Evolutionary conservation across 2,797 vertebrate genomes (phyloP), one percentile per base, ranked within the genome.

Genomic region (Anas capensis): DNA sequence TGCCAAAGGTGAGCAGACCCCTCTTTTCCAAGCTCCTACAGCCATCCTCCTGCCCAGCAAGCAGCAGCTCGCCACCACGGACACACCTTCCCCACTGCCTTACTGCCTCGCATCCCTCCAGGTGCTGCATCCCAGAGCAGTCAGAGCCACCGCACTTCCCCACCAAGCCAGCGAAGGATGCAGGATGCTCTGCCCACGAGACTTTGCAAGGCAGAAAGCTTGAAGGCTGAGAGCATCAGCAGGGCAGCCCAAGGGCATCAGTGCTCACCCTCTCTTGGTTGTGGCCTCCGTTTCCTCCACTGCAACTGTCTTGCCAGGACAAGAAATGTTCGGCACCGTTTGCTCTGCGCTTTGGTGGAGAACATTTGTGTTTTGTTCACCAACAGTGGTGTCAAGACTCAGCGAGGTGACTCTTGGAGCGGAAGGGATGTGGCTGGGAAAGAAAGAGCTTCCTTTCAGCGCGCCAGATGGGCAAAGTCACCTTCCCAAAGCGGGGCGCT

Each of bases 391-490:
- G 12, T 64, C 86, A 80, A 42, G 27, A 51, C n/a, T 69, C 13
- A 2, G 48, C 6, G 54, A 80, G 86, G 64, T 48, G 69, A 79
- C 66, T 60, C 82, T 56, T 3, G 6, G 81, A 93, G 81, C 7
- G 24, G 86, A 92, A 94, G 38, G 86, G 81, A 90, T 21, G 4
- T 0, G 1, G 49, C 49, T 92, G 92, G 72, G 54, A 65, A 72
- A 40, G 53, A 60, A 70, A 53, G 71, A 53, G 71, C 23, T 81
- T 85, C 92, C 77, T 86, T 42, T 81, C 66, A 79, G 77, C 76
- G 77, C 2, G 80, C 78, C 83, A 92, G 95, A 91, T 90, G 85
- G 90, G 80, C 62, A 79, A 92, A 92, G 87, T 92, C 91, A 97
- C 91, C 85, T 91, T 88, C 87, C 82, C 78, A 66, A 76, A 79